These are phyloP conservation scores for Agrotis segetum DNA, from an alignment of 2,888 invertebrate species.

Conservation along the genomic window DNA sequence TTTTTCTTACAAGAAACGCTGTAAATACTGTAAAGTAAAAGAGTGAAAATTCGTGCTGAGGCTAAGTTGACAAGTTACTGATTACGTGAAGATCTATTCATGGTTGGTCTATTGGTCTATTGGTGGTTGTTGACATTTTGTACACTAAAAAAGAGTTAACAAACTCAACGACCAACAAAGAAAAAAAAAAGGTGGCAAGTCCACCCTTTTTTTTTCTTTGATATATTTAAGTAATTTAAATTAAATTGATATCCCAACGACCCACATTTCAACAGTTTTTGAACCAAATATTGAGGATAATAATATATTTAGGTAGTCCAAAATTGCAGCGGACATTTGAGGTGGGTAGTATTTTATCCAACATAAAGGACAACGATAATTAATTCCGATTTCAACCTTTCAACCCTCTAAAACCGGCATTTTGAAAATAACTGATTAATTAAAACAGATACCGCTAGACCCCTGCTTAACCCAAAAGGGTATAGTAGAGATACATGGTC, in stretches of 20 bases:
- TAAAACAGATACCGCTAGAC: slow-evolving; percentile 34
- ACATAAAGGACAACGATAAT: not conserved
- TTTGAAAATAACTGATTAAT: slow-evolving; percentile 46
- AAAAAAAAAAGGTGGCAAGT: too few species aligned
- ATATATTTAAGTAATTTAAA: too few species aligned
- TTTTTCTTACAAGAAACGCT: too few species aligned
- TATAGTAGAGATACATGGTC: slow-evolving; percentile 13
- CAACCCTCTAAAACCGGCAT: slow-evolving; percentile 25
- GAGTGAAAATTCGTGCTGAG: too few species aligned
- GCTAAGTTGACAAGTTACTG: slow-evolving; percentile 27
- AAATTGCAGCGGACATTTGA: not conserved
- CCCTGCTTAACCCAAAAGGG: slow-evolving; percentile 37
- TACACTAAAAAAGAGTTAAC: too few species aligned
- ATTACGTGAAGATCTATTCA: not conserved
- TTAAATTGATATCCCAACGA: not conserved
- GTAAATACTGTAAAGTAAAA: too few species aligned
- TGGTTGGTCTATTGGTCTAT: not conserved
- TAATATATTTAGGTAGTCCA: not conserved
- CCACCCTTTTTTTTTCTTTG: too few species aligned
- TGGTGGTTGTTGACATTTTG: not conserved
- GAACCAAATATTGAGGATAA: not conserved
- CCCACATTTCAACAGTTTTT: not conserved
- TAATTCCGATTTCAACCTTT: slow-evolving; percentile 22
- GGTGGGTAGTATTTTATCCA: not conserved
- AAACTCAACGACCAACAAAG: too few species aligned